Conservation (phyloP, 2,797 vertebrate genomes). For the Florisuga fusca region DNA sequence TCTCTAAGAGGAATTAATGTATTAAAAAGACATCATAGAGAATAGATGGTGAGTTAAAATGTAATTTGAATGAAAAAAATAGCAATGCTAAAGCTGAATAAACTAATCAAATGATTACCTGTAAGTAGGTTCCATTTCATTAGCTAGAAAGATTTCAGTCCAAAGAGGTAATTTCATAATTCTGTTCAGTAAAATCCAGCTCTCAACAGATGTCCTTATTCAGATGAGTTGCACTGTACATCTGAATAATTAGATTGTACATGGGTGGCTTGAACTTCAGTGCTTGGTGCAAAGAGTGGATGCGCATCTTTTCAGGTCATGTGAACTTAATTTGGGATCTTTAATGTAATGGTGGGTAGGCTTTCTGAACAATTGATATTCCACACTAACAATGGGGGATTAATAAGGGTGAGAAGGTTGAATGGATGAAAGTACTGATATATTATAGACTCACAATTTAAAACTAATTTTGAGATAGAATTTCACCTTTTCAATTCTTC, state of each 20-base stretch:
- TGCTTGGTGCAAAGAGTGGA: not conserved
- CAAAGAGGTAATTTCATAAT: not conserved
- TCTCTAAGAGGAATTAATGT: not conserved
- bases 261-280: conserved; percentile 18
- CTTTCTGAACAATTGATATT: not conserved
- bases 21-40: not conserved
- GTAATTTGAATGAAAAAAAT: not conserved
- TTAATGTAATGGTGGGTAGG: not conserved
- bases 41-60: not conserved
- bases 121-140: not conserved
- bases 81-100: not conserved
- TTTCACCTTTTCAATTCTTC: conserved; percentile 44
- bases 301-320: not conserved
- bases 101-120: not conserved
- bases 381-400: not conserved
- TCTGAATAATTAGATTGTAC: conserved; percentile 36
- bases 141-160: not conserved
- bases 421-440: not conserved
- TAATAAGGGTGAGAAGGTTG: not conserved
- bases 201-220: not conserved
- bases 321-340: conserved; percentile 18
- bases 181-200: not conserved
- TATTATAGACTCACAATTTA: not conserved
- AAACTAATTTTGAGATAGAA: conserved; percentile 13
- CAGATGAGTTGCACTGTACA: not conserved